Evolutionary conservation across 2,797 vertebrate genomes (phyloP).

Genomic region (Acropternis orthonyx): DNA sequence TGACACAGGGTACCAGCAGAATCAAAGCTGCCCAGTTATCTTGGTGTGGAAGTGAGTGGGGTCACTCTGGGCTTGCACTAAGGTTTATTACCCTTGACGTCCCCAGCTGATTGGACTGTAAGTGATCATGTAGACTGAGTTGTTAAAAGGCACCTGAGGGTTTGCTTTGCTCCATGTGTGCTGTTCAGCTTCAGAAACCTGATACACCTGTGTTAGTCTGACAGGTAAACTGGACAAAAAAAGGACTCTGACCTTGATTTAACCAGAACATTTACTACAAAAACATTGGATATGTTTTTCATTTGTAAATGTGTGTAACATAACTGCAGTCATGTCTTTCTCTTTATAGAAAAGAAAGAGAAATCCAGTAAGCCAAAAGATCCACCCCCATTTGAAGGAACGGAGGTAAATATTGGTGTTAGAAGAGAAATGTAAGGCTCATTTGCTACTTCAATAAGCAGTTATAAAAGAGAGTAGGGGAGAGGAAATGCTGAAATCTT

Average conservation of each 20-base stretch:
- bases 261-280: background rate
- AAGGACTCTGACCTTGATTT: background rate
- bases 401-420: slow-evolving; percentile 81
- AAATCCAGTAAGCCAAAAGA: slow-evolving; percentile 84
- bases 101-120: background rate
- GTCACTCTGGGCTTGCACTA: background rate
- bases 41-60: background rate
- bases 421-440: background rate
- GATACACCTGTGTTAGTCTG: background rate
- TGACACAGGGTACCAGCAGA: background rate
- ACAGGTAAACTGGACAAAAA: background rate
- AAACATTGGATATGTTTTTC: background rate
- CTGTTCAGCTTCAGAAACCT: background rate
- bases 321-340: background rate
- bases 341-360: slow-evolving; percentile 83
- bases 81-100: background rate
- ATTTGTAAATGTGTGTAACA: background rate
- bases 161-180: background rate
- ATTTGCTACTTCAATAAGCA: background rate
- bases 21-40: background rate
- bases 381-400: slow-evolving; percentile 86
- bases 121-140: background rate
- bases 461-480: background rate
- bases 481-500: background rate
- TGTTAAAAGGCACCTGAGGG: background rate